Evolutionary conservation across 2,113 vertebrate genomes (phyloP).

Genomic region (Gnathonemus echidnorhynchus): DNA sequence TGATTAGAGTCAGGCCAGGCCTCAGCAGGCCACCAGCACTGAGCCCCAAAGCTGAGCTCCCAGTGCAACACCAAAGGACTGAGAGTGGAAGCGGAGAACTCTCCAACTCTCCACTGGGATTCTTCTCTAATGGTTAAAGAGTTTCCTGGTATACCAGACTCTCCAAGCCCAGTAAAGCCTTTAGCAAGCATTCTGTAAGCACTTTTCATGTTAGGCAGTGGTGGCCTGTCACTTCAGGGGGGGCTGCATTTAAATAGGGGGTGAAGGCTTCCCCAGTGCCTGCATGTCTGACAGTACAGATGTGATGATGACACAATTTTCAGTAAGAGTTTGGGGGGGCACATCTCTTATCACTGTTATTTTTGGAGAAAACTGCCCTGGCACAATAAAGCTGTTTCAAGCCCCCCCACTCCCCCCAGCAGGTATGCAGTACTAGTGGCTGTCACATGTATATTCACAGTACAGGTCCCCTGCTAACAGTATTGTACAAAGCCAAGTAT

Average conservation of each 20-base stretch:
- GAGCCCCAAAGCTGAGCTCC: background rate
- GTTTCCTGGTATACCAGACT: background rate
- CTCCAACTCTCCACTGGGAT: background rate
- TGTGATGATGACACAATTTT: background rate
- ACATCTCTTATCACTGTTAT: background rate
- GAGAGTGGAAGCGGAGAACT: background rate
- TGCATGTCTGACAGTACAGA: background rate
- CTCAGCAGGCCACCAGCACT: background rate
- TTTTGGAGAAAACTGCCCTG: background rate
- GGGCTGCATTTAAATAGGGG: background rate
- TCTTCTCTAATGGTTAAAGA: background rate
- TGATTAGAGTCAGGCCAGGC: background rate
- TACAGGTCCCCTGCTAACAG: background rate
- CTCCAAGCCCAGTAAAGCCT: constrained; percentile 3
- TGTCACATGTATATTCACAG: background rate
- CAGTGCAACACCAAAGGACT: background rate
- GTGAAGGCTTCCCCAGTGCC: background rate
- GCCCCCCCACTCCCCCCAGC: background rate
- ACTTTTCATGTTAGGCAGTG: background rate
- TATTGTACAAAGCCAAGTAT: background rate
- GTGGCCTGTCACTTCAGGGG: background rate
- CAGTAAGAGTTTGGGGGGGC: background rate
- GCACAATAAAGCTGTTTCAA: background rate
- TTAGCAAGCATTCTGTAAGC: background rate
- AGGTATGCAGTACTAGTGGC: background rate